A percentile compares a stretch with the other conserved stretches of the same genome.
phyloP scores from a whole-genome alignment of 2,797 vertebrate species.

The Myotis daubentonii region DNA sequence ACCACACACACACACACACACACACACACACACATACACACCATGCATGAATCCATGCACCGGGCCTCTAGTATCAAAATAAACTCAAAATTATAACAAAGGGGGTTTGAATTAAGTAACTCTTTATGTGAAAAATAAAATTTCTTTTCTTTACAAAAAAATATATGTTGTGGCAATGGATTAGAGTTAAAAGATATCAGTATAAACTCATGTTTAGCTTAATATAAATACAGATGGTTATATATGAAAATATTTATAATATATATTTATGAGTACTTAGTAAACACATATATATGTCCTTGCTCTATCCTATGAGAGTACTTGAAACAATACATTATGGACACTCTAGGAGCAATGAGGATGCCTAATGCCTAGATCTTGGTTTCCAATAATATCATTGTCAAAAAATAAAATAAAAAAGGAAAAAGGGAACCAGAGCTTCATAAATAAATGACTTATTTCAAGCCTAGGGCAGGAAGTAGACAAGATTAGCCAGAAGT shows the following conservation, averaged over 20 bases:
- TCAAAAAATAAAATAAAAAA: background rate
- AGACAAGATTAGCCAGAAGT: background rate
- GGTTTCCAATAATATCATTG: background rate
- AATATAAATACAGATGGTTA: background rate
- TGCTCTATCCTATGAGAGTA: background rate
- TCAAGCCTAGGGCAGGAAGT: background rate
- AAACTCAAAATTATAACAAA: slow-evolving; percentile 24
- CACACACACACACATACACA: no score
- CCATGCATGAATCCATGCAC: no score
- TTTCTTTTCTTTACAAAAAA: background rate
- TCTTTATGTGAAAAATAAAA: background rate
- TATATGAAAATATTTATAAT: background rate
- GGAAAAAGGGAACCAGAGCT: background rate
- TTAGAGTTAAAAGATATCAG: slow-evolving; percentile 18
- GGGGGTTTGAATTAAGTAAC: background rate
- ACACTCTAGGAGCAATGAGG: background rate
- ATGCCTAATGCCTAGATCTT: background rate
- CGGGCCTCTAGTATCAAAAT: background rate
- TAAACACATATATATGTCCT: background rate
- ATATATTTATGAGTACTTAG: background rate
- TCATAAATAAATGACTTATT: background rate
- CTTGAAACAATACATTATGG: background rate
- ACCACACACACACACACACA: no score
- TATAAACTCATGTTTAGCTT: background rate
- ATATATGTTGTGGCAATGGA: background rate